These are phyloP conservation scores for Hirtodrosophila trivittata DNA, from an alignment of 2,888 invertebrate species.

Conservation along the genomic window DNA sequence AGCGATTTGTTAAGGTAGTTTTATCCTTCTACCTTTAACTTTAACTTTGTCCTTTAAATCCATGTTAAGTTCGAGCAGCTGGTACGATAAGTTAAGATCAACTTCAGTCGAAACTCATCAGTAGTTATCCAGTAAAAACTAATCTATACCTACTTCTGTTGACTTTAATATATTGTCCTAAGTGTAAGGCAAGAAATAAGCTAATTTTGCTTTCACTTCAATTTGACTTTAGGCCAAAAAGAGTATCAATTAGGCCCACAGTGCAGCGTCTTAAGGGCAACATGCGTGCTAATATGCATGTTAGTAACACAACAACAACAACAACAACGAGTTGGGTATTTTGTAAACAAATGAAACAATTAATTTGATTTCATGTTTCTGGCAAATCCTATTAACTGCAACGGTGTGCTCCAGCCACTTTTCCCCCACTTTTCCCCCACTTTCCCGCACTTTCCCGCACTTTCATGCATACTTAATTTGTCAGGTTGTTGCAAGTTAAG, in stretches of 20 bases:
- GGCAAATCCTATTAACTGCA: constrained; percentile 70
- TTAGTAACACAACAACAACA: constrained; percentile 21
- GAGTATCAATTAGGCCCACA: not conserved
- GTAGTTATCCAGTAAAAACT: too few relatives aligned
- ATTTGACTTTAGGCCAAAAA: not conserved
- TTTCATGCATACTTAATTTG: constrained; percentile 75
- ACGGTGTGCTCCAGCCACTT: constrained; percentile 33
- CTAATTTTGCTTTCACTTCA: too few relatives aligned
- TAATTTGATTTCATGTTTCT: constrained; percentile 68
- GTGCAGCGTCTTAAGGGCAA: not conserved
- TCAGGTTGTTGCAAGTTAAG: constrained; percentile 62
- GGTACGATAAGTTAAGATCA: too few relatives aligned
- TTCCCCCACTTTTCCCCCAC: not conserved
- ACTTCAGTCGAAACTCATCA: too few relatives aligned
- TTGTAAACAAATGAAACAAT: constrained; percentile 74
- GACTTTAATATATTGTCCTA: too few relatives aligned
- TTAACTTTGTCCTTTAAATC: too few relatives aligned
- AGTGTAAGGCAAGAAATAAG: too few relatives aligned
- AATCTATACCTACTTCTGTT: too few relatives aligned
- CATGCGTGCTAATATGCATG: not conserved
- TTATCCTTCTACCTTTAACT: too few relatives aligned
- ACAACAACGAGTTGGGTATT: constrained; percentile 43
- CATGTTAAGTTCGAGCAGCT: too few relatives aligned
- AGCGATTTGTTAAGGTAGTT: too few relatives aligned
- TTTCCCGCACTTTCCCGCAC: constrained; percentile 12